Evolutionary conservation across 1,140 invertebrate genomes (phyloP), one percentile per base, ranked within the genome.

Genomic region (Watersipora subatra): DNA sequence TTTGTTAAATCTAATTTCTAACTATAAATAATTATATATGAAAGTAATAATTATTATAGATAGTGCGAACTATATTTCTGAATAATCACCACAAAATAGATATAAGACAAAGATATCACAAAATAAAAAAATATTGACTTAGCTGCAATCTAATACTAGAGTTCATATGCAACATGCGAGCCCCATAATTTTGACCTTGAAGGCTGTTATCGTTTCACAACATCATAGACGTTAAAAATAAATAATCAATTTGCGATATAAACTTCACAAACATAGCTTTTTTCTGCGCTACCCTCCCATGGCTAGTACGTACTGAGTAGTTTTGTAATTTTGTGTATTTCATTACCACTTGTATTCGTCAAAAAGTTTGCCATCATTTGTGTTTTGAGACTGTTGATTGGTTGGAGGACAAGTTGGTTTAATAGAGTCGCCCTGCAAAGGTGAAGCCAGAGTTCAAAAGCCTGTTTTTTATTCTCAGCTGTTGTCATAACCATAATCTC

Each of bases 391-490:
- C n/a, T 46, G 34, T 46, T n/a, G n/a, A 46, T 7, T 12, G 34
- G 34, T 46, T 46, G 34, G n/a, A 46, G n/a, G 7, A 46, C 34
- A 7, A 46, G 34, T 46, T 46, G 7, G 34, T 46, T 46, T 7
- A 46, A n/a, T 12, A 46, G 34, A 7, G 7, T 46, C 7, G 34
- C 34, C 34, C 34, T 46, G 7, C 7, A 46, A 46, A 64, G 29
- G 12, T 64, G 27, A 1, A 64, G 7, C 63, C 28, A 34, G n/a
- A 34, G 22, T 28, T 64, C 24, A 55, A 64, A 64, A 24, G 63
- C 46, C 29, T 64, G 63, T 34, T 55, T 34, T n/a, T 22, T 58
- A 12, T 64, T 25, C 17, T 56, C 63, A 2, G 29, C 46, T 27
- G 24, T 22, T 24, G 34, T 20, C 3, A 64, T 25, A 17, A 64